phyloP scores from a whole-genome alignment of 92 coral and sea anemone genomes.

The Phymanthus crucifer region DNA sequence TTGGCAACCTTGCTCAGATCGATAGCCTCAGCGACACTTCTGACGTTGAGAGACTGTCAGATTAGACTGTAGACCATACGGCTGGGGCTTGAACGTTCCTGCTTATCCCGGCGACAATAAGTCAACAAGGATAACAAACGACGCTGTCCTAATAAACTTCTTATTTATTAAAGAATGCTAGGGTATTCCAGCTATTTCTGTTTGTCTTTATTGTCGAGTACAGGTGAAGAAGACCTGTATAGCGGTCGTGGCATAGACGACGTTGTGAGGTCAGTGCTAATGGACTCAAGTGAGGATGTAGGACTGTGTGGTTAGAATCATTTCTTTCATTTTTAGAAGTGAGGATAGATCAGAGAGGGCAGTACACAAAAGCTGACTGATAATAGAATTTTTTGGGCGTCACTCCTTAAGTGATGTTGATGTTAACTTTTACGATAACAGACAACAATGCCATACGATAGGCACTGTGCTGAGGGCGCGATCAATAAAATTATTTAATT shows the following conservation, averaged over 20 bases:
- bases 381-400: conserved; percentile 4
- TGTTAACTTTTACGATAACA: not conserved
- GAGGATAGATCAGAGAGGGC: not conserved
- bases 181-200: not conserved
- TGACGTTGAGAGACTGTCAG: not conserved
- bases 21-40: not conserved
- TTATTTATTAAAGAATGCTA: not conserved
- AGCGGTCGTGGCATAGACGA: not conserved
- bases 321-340: not conserved
- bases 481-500: not conserved
- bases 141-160: not conserved
- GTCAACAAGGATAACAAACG: not conserved
- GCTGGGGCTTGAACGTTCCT: not conserved
- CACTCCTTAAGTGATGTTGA: not conserved
- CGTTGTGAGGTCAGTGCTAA: too few species aligned
- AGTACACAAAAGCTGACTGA: not conserved
- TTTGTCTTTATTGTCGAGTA: too few species aligned
- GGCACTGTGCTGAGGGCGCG: not conserved
- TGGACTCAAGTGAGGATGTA: not conserved
- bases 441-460: not conserved
- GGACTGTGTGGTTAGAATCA: not conserved
- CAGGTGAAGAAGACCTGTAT: not conserved
- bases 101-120: not conserved
- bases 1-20: not conserved
- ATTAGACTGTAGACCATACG: not conserved